Base-by-base conservation (phyloP, 2,888 invertebrate species). In the Calameuta pallipes region DNA sequence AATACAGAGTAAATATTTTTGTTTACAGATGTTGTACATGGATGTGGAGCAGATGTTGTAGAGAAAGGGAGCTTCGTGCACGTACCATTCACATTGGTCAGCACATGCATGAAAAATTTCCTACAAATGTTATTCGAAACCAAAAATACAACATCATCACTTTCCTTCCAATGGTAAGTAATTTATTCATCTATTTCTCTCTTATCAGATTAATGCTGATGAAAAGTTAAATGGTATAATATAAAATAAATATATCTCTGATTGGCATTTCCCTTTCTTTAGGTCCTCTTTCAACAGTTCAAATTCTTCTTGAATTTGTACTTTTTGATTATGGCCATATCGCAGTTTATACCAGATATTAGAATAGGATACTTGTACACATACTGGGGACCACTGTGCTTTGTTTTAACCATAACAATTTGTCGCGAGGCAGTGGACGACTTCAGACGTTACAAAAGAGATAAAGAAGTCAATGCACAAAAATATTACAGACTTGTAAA, bases 321-420 rank as follows among this genome's bases (percentile, higher is more conserved):
- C 92, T 99, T 99, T 92, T 93, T 99, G 84, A 94, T 99, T 79
- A 99, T 99, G 99, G 99, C 99, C 0, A 93, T 97, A 77, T 98
- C 98, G 88, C 99, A 99, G 93, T 99, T 99, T 92, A 97, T 99
- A 90, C 98, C 98, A 35, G 98, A 97, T 88, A 96, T 99, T 84
- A 94, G 97, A 86, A 98, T 99, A 88, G 99, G 99, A 3, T 98
- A 98, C 91, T 94, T 99, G 73, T 99, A 99, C 92, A 99, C 99
- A 0, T 99, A 99, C 92, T 99, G 99, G 99, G 99, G 98, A 81
- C 99, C 99, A 74, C 92, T 99, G 90, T 96, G 98, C 86, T 99
- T 99, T 93, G 99, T 99, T 36, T 93, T 99, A 79, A 94, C 96
- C 83, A 98, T 99, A 13, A 99, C 99, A 23, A 94, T 99, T 91